Evolutionary conservation across 2,797 vertebrate genomes (phyloP).

Genomic region (Echeneis naucrates): DNA sequence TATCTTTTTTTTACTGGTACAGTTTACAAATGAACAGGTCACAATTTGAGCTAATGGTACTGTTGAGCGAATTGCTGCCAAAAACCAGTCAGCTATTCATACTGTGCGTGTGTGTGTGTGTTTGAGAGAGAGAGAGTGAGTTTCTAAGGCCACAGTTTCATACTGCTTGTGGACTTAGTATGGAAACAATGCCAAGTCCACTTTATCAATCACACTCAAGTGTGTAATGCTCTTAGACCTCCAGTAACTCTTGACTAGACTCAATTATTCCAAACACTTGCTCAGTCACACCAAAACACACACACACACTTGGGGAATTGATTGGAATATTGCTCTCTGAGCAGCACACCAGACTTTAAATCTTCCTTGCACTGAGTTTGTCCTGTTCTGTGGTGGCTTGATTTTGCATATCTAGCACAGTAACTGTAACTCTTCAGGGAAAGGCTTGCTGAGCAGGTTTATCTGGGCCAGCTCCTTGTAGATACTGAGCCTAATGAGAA

Average conservation of each 20-base stretch:
- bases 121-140: too few species aligned
- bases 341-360: slow-evolving; percentile 52
- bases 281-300: slow-evolving; percentile 14
- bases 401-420: slow-evolving; percentile 76
- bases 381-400: slow-evolving; percentile 59
- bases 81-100: slow-evolving; percentile 12
- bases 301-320: slow-evolving; percentile 31
- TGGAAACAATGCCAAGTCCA: slow-evolving; percentile 44
- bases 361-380: slow-evolving; percentile 48
- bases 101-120: slow-evolving; percentile 6
- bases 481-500: slow-evolving; percentile 74
- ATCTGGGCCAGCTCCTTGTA: slow-evolving; percentile 77
- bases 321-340: slow-evolving; percentile 61
- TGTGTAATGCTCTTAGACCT: slow-evolving; percentile 53
- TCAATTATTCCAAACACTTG: slow-evolving; percentile 57
- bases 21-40: slow-evolving; percentile 13
- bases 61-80: slow-evolving; percentile 37
- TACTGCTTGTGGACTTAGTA: slow-evolving; percentile 36
- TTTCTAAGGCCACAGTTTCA: background rate
- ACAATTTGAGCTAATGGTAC: slow-evolving; percentile 15
- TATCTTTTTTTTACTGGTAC: slow-evolving; percentile 11
- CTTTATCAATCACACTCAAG: slow-evolving; percentile 62
- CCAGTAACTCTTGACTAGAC: slow-evolving; percentile 60
- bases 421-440: slow-evolving; percentile 72
- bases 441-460: slow-evolving; percentile 73